Base-by-base conservation (phyloP, 2,113 vertebrate genomes). In the Pluvianellus socialis region DNA sequence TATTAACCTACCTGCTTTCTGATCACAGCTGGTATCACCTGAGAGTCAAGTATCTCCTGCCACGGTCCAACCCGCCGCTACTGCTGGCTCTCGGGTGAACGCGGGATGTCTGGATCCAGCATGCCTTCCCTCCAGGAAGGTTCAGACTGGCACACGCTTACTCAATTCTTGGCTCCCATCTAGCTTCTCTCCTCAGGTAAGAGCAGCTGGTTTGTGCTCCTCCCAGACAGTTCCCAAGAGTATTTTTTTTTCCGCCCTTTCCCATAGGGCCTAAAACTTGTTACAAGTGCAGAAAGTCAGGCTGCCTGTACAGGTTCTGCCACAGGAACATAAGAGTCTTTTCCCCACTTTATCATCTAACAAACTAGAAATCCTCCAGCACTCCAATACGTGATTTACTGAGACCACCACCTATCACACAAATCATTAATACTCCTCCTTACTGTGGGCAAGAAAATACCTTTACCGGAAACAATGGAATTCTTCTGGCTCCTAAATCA, bases 261-360 rank as follows among this genome's bases (percentile, higher is more conserved):
- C 89, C 91, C 91, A 92, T 0, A 80, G 86, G 83, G 91, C 93
- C 72, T 74, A 28, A n/a, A 96, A 80, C 92, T 91, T 42, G 40
- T 92, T 52, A 59, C 32, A 35, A 66, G 56, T 20, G 70, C 70
- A 83, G 75, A 44, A 92, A 88, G 88, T 6, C 94, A 88, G 55
- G 75, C 70, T 95, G 89, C 75, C 81, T 53, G 49, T 79, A 95
- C 92, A 97, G 90, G 85, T 94, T 91, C 82, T 87, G 59, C 58
- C 45, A 92, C 74, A 49, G 49, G 7, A 77, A 85, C 35, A 28
- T 55, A 5, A 9, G 75, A 68, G 45, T 28, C 12, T 62, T 53
- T 49, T 17, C 58, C 68, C 47, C 71, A 27, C 56, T 93, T 62
- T 21, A 65, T 35, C n/a, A 28, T 12, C 45, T 14, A 58, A 58